A percentile compares a stretch with the other conserved stretches of the same genome.
These are phyloP conservation scores for Spodoptera frugiperda DNA, from an alignment of 1,140 invertebrate species.

Conservation along the genomic window DNA sequence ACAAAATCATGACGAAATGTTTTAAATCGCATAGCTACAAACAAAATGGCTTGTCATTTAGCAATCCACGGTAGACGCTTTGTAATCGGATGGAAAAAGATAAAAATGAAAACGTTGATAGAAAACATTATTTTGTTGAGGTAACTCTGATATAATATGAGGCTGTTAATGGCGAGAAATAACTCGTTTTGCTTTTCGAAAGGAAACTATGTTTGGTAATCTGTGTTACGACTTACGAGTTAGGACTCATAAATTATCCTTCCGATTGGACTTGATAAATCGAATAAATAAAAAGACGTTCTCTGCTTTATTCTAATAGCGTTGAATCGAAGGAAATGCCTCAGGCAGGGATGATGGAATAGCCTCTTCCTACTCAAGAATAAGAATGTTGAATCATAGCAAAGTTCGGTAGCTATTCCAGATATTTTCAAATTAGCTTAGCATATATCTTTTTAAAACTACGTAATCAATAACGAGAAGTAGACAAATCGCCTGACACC, in stretches of 20 bases:
- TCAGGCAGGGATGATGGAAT: background rate
- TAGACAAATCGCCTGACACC: slow-evolving; percentile 59
- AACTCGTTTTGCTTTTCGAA: background rate
- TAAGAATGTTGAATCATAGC: slow-evolving; percentile 37
- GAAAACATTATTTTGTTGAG: background rate
- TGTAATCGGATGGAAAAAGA: slow-evolving; percentile 6
- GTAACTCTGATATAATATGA: background rate
- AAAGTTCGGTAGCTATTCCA: slow-evolving; percentile 41
- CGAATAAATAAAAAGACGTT: background rate
- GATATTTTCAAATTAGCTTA: slow-evolving; percentile 9
- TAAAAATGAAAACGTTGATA: background rate
- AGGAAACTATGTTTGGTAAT: background rate
- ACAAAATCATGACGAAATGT: slow-evolving; percentile 44
- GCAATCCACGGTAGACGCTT: slow-evolving; percentile 28
- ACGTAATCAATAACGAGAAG: slow-evolving; percentile 38
- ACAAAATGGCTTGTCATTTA: slow-evolving; percentile 43
- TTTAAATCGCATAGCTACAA: slow-evolving; percentile 39
- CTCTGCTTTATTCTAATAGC: background rate
- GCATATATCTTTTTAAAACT: slow-evolving; percentile 29
- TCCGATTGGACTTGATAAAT: background rate
- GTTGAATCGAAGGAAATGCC: background rate
- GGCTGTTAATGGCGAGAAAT: no score
- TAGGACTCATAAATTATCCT: background rate
- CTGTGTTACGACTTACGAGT: background rate
- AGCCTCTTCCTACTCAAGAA: slow-evolving; percentile 6